Evolutionary conservation across 2,797 vertebrate species (phyloP).

Genomic region (Cyprinella venusta): DNA sequence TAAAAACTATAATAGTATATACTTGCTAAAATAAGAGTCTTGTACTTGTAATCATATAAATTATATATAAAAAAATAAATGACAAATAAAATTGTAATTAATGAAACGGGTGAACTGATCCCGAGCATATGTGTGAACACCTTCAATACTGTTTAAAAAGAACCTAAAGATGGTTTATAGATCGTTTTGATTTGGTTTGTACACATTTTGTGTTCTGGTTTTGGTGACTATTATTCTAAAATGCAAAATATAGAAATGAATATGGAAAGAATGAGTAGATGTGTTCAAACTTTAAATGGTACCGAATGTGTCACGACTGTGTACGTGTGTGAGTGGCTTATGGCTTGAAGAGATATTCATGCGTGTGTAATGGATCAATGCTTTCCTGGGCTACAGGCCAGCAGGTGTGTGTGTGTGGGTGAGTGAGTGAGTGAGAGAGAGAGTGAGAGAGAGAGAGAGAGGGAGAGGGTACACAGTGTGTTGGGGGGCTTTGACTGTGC

Average conservation of each 20-base stretch:
- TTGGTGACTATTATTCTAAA: not conserved
- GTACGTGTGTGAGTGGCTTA: not conserved
- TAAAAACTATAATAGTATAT: not conserved
- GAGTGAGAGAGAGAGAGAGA: slow-evolving; percentile 46
- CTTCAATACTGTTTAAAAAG: not conserved
- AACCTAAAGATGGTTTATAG: not conserved
- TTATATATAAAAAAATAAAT: not conserved
- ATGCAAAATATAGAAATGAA: not conserved
- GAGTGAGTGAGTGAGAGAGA: slow-evolving; percentile 44
- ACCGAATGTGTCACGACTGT: not conserved
- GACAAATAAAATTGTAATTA: not conserved
- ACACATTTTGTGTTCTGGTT: not conserved
- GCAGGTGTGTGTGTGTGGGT: slow-evolving; percentile 17
- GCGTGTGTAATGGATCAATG: slow-evolving; percentile 24
- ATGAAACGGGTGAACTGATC: not conserved
- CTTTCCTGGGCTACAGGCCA: slow-evolving; percentile 35
- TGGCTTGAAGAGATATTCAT: not conserved
- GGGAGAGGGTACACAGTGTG: slow-evolving; percentile 57
- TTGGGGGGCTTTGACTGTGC: slow-evolving; percentile 60
- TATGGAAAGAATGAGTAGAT: not conserved
- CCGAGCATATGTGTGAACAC: not conserved
- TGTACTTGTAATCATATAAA: not conserved
- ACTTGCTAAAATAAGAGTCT: not conserved
- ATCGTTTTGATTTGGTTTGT: not conserved
- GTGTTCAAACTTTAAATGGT: not conserved